Evolutionary conservation across 2,888 invertebrate species (phyloP).

Genomic region (Volucella bombylans): DNA sequence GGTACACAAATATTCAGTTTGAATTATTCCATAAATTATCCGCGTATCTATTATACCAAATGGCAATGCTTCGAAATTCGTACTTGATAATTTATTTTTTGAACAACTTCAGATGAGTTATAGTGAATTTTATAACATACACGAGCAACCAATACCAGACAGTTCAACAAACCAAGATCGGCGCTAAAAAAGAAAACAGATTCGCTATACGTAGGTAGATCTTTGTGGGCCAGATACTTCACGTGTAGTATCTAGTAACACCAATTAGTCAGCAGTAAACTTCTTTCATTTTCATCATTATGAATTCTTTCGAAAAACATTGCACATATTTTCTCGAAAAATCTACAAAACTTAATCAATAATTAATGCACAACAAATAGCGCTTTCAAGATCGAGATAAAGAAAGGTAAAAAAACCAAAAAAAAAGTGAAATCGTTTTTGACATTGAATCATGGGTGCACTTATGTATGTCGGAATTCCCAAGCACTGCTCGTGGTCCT

Average conservation of each 20-base stretch:
- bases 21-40: slow-evolving; percentile 60
- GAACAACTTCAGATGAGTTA: neutral
- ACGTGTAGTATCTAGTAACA: neutral
- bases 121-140: slow-evolving; percentile 11
- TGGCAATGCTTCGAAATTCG: slow-evolving; percentile 42
- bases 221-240: neutral
- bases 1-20: neutral
- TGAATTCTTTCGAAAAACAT: neutral
- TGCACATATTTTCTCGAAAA: neutral
- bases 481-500: neutral
- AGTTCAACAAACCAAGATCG: neutral
- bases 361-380: neutral
- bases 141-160: neutral
- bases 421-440: slow-evolving; percentile 42
- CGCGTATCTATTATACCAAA: neutral
- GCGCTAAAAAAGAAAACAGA: neutral
- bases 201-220: neutral
- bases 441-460: slow-evolving; percentile 32
- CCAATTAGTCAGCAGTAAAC: neutral
- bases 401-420: slow-evolving; percentile 5
- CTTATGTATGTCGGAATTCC: slow-evolving; percentile 24
- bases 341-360: neutral
- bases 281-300: neutral
- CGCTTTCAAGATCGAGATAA: neutral
- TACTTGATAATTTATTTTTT: slow-evolving; percentile 59